Conservation (phyloP, 2,888 invertebrate genomes). For the Choreutis nemorana region DNA sequence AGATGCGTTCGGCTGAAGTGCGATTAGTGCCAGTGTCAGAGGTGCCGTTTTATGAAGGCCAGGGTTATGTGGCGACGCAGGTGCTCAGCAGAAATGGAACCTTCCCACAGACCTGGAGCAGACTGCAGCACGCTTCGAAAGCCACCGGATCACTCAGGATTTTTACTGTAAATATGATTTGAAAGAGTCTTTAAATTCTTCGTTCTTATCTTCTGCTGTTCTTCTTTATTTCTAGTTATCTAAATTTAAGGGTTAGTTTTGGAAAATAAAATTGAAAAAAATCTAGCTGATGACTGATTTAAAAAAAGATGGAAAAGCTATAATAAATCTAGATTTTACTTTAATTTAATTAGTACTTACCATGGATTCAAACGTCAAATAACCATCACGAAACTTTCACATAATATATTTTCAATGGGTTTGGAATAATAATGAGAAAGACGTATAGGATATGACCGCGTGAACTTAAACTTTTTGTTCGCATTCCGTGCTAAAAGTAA, state of each 20-base stretch:
- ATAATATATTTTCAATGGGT: no score
- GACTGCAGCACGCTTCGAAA: slow-evolving; percentile 46
- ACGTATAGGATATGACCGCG: no score
- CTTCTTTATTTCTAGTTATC: background rate
- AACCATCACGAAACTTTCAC: no score
- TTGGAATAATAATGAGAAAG: no score
- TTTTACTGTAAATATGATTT: slow-evolving; percentile 42
- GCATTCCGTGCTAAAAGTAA: no score
- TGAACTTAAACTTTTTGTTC: no score
- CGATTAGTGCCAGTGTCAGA: slow-evolving; percentile 60
- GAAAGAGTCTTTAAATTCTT: no score
- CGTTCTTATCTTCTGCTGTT: no score
- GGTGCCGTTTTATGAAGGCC: slow-evolving; percentile 57
- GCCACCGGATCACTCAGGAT: slow-evolving; percentile 46
- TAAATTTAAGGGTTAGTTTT: background rate
- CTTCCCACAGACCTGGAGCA: slow-evolving; percentile 60
- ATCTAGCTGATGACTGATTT: background rate
- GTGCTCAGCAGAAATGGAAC: slow-evolving; percentile 59
- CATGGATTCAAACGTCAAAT: no score
- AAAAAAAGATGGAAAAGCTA: background rate
- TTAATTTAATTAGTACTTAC: no score
- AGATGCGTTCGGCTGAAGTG: slow-evolving; percentile 60
- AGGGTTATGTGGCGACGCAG: slow-evolving; percentile 59
- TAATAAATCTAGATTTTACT: no score
- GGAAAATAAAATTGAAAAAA: no score